Percentiles rank a stretch among this genome's conserved stretches.
Evolutionary conservation across 2,797 vertebrate species (phyloP).

Genomic region (Pipistrellus nathusii): DNA sequence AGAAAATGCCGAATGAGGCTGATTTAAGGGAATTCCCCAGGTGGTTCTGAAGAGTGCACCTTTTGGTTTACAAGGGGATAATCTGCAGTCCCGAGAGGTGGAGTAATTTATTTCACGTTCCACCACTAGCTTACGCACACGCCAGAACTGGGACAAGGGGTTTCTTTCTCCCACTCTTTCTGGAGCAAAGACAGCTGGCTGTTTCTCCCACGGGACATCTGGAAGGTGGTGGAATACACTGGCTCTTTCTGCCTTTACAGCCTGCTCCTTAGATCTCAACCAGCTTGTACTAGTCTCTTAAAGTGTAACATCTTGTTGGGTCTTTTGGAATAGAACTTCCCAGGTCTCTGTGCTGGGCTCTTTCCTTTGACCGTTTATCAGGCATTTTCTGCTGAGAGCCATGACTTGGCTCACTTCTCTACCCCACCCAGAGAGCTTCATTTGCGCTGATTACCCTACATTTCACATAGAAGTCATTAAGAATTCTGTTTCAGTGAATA

Average conservation of each 20-base stretch:
- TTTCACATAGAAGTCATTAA: constrained; percentile 78
- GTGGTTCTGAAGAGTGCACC: not conserved
- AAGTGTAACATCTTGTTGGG: not conserved
- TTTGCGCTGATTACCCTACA: constrained; percentile 56
- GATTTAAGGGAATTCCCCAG: not conserved
- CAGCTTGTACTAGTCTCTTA: not conserved
- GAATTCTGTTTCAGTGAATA: constrained; percentile 79
- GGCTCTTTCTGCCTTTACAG: not conserved
- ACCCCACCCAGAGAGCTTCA: constrained; percentile 55
- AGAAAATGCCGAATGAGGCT: not conserved
- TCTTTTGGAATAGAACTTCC: not conserved
- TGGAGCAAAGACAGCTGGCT: not conserved
- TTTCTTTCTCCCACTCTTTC: not conserved
- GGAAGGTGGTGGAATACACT: not conserved
- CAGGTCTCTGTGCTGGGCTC: not conserved
- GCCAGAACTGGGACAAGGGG: not conserved
- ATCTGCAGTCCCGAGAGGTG: not conserved
- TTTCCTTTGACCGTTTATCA: constrained; percentile 50
- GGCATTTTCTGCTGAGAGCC: constrained; percentile 43
- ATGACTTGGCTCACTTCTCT: not conserved
- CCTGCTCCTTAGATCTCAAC: not conserved
- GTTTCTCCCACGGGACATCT: not conserved
- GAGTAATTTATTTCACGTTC: not conserved
- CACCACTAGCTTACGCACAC: not conserved
- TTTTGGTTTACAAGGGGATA: not conserved